Evolutionary conservation across 2,888 invertebrate species (phyloP).

Genomic region (Alsophila aescularia): DNA sequence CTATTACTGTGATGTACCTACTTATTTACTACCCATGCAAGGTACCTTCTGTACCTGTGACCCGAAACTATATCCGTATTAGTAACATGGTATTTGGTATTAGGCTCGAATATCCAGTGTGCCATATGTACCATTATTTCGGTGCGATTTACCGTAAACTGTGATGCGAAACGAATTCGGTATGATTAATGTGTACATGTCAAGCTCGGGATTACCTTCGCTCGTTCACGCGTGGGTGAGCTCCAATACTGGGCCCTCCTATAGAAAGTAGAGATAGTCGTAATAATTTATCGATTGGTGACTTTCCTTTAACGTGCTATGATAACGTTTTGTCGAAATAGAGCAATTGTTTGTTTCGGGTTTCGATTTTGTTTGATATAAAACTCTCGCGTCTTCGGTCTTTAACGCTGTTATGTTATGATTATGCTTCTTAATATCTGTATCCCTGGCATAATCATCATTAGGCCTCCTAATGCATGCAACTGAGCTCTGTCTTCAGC

Average conservation of each 20-base stretch:
- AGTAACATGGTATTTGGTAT: neutral
- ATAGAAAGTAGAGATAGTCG: conserved; percentile 23
- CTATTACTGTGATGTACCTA: no score
- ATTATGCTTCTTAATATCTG: no score
- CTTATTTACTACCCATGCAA: no score
- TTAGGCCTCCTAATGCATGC: no score
- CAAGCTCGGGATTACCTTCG: conserved; percentile 43
- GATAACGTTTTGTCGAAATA: neutral
- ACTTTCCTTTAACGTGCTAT: neutral
- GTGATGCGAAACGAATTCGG: conserved; percentile 35
- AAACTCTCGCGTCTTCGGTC: no score
- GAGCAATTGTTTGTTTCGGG: neutral
- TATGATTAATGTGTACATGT: conserved; percentile 45
- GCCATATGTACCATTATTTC: neutral
- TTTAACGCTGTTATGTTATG: no score
- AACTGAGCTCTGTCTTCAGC: no score
- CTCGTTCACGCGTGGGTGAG: conserved; percentile 42
- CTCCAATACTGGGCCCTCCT: conserved; percentile 35
- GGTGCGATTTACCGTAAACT: neutral
- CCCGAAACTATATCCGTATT: neutral
- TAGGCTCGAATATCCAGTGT: neutral
- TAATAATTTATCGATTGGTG: conserved; percentile 23
- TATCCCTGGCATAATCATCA: no score
- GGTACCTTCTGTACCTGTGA: neutral
- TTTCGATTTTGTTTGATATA: no score